Evolutionary conservation across 2,797 vertebrate genomes (phyloP).

Genomic region (Orientallactaga sibirica): DNA sequence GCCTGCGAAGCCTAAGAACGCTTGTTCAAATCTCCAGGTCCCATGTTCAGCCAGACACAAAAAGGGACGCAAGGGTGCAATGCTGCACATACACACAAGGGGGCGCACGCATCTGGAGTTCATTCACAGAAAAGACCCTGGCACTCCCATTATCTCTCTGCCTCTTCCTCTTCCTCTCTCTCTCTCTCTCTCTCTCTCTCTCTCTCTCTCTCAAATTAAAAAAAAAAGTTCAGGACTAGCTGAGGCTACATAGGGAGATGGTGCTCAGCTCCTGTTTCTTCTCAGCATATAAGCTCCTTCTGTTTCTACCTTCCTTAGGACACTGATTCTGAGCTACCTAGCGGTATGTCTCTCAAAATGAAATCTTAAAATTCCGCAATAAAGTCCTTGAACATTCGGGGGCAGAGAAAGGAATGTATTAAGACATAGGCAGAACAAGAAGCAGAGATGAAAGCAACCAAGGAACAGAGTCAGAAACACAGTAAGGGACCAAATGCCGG

Average conservation of each 20-base stretch:
- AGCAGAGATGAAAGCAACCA: not conserved
- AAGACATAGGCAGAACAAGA: not conserved
- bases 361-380: not conserved
- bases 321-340: not conserved
- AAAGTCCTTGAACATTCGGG: not conserved
- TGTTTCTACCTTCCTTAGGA: not conserved
- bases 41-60: no score
- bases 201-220: no score
- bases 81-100: no score
- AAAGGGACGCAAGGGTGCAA: no score
- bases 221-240: not conserved
- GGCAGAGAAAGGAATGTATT: not conserved
- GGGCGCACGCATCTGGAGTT: no score
- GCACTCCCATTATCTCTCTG: no score
- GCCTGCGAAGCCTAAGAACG: no score
- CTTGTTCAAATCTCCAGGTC: no score
- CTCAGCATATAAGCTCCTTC: not conserved
- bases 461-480: not conserved
- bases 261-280: not conserved
- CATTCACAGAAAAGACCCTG: no score
- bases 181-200: no score
- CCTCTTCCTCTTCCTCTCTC: no score
- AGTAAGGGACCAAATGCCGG: not conserved
- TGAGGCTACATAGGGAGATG: not conserved
- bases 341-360: not conserved